Evolutionary conservation across 2,113 vertebrate species (phyloP), one percentile per base, ranked within the genome.

Genomic region (Paramisgurnus dabryanus): DNA sequence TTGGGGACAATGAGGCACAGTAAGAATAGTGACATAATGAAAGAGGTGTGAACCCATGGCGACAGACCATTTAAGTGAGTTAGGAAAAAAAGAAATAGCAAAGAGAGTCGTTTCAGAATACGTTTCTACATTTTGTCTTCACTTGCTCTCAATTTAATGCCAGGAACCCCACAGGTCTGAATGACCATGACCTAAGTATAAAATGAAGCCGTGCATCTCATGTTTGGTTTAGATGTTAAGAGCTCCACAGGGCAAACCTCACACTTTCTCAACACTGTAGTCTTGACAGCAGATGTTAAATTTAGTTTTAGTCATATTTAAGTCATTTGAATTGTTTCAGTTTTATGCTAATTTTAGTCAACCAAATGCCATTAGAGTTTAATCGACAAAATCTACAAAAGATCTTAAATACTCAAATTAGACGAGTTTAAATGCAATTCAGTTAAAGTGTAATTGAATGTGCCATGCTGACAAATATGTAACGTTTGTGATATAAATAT

Each of bases 141-240:
- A 7, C 17, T 45, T 55, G 47, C 39, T 57, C 11, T 67, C 4
- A 5, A 22, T 76, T 57, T 58, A 80, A 71, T 66, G 41, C 49
- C 68, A 67, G 43, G 67, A 15, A 50, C 47, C 58, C 41, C 10
- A 6, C 12, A 57, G 55, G 71, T 69, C 8, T 15, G 65, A 22
- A 12, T 67, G 47, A 50, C 17, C 45, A 58, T n/a, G 58, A 55
- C 72, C 58, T 60, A 49, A 57, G 40, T 66, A 74, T 80, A 60
- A 80, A 67, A 67, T 80, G 72, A 65, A 15, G 13, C n/a, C 12
- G 18, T 74, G 61, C 50, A 60, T 22, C 43, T 45, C 40, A 67
- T 73, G 70, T 66, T 80, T 57, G 17, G 8, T 73, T 63, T 53
- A 75, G 17, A 80, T 67, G 69, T 47, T 74, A 74, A 80, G 69